phyloP scores from a whole-genome alignment of 1,140 invertebrate genomes.

The Zaprionus ghesquierei region DNA sequence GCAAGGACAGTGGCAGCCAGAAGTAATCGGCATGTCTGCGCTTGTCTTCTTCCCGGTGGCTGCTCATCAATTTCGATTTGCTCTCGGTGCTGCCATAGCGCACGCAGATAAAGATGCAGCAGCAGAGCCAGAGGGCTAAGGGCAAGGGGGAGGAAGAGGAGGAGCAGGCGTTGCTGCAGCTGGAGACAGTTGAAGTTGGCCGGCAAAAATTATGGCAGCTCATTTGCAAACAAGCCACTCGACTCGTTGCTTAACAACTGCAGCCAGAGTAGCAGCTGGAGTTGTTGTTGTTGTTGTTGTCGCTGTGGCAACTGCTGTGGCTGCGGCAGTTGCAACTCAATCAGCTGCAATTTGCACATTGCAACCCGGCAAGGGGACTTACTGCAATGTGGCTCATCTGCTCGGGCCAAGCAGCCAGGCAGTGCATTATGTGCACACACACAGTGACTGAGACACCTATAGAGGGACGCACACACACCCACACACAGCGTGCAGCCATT shows the following conservation, averaged over 20 bases:
- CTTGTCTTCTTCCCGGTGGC: conserved; percentile 49
- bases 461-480: not conserved
- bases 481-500: not conserved
- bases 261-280: conserved; percentile 16
- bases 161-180: conserved; percentile 27
- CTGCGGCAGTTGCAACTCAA: conserved; percentile 60
- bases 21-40: conserved; percentile 36
- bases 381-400: conserved; percentile 39
- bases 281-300: conserved; percentile 4
- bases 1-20: conserved; percentile 21
- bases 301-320: conserved; percentile 21
- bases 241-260: conserved; percentile 44
- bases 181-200: conserved; percentile 14
- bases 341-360: conserved; percentile 68
- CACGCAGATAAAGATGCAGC: conserved; percentile 20
- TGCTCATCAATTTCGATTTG: conserved; percentile 59
- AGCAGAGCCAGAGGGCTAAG: not conserved
- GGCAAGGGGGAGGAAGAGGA: not conserved
- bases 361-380: conserved; percentile 47
- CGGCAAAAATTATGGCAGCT: conserved; percentile 67
- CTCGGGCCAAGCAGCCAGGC: not conserved
- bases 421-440: conserved; percentile 24
- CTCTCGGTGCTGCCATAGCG: not conserved
- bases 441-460: conserved; percentile 7
- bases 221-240: conserved; percentile 76